Evolutionary conservation across 1,140 invertebrate species (phyloP).

Genomic region (Leptinotarsa lineolata): DNA sequence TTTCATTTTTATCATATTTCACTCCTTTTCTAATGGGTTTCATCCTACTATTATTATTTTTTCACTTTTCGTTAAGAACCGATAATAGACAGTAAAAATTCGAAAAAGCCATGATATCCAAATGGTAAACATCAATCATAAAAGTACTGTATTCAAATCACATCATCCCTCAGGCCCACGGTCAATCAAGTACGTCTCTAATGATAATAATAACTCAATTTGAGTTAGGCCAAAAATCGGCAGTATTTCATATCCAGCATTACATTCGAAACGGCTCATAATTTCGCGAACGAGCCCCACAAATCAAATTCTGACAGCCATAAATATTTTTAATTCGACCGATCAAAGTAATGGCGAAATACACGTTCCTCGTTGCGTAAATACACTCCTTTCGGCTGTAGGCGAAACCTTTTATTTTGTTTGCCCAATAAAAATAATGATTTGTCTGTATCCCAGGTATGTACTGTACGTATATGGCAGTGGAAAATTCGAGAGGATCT

Average conservation of each 20-base stretch:
- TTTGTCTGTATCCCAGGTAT: not conserved
- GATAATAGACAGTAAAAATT: no score
- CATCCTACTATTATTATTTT: no score
- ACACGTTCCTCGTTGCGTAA: constrained; percentile 16
- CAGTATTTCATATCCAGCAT: constrained; percentile 11
- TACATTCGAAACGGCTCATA: constrained; percentile 14
- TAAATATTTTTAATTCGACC: constrained; percentile 31
- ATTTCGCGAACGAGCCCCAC: constrained; percentile 22
- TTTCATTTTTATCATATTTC: no score
- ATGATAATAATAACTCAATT: constrained; percentile 24
- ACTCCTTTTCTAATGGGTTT: no score
- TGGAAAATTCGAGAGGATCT: not conserved
- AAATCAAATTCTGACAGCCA: constrained; percentile 25
- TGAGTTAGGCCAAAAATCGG: not conserved
- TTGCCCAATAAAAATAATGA: constrained; percentile 10
- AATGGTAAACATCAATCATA: no score
- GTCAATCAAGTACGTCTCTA: constrained; percentile 16
- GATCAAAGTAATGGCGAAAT: constrained; percentile 28
- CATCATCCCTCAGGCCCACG: not conserved
- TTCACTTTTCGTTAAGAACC: no score
- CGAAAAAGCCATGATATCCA: no score
- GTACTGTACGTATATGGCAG: not conserved
- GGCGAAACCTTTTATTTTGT: constrained; percentile 8
- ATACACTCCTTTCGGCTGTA: constrained; percentile 14
- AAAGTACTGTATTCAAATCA: no score